Conservation (phyloP, 2,888 invertebrate genomes). For the Patella ulyssiponensis region DNA sequence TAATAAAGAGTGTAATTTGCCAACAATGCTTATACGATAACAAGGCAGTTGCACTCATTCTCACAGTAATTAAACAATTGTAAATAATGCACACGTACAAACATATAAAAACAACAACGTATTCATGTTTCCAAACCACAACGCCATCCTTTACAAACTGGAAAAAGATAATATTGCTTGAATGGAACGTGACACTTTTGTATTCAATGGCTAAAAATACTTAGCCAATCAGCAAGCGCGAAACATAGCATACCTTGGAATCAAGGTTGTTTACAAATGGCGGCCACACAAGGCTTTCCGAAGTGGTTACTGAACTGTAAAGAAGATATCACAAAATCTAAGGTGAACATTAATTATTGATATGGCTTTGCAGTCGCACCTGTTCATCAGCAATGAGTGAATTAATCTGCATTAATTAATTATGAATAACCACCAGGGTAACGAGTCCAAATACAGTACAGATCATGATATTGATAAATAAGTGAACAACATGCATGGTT, state of each 20-base stretch:
- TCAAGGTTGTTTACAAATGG: slow-evolving; percentile 61
- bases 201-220: slow-evolving; percentile 34
- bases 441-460: too few species aligned
- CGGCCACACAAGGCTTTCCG: slow-evolving; percentile 53
- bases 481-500: too few species aligned
- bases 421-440: too few species aligned
- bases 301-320: slow-evolving; percentile 65
- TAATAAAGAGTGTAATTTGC: too few species aligned
- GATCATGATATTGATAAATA: too few species aligned
- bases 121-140: slow-evolving; percentile 25
- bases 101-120: background rate
- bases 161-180: slow-evolving; percentile 19
- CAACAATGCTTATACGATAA: too few species aligned
- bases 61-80: too few species aligned
- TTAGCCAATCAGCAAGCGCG: slow-evolving; percentile 42
- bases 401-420: too few species aligned
- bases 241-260: slow-evolving; percentile 38
- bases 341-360: slow-evolving; percentile 39
- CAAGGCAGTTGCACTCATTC: too few species aligned
- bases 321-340: slow-evolving; percentile 58
- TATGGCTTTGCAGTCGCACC: too few species aligned
- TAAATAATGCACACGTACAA: background rate
- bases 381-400: too few species aligned
- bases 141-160: slow-evolving; percentile 11
- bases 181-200: slow-evolving; percentile 8